phyloP scores from a whole-genome alignment of 2,888 invertebrate genomes.

The Formica aserva region DNA sequence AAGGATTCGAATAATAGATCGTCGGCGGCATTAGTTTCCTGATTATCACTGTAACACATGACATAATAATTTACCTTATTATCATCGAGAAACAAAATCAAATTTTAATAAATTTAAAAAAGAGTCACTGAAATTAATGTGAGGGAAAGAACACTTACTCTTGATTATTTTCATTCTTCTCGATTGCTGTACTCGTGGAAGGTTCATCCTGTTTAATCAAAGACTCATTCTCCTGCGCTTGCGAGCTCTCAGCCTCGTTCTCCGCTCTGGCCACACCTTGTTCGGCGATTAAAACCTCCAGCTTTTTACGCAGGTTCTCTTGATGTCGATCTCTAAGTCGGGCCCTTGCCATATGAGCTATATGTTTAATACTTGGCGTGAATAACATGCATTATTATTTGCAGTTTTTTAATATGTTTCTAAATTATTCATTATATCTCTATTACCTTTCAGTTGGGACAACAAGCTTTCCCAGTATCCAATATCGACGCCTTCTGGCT shows the following conservation, averaged over 20 bases:
- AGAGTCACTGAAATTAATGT: background rate
- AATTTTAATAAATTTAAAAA: background rate
- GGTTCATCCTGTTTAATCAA: constrained; percentile 64
- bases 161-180: constrained; percentile 84
- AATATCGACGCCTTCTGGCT: constrained; percentile 96
- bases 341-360: constrained; percentile 97
- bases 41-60: constrained; percentile 77
- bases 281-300: constrained; percentile 95
- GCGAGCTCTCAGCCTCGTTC: constrained; percentile 78
- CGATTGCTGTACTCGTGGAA: constrained; percentile 61
- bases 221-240: constrained; percentile 68
- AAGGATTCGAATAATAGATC: constrained; percentile 88
- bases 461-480: constrained; percentile 99
- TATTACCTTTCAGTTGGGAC: constrained; percentile 94
- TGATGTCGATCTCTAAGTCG: constrained; percentile 97
- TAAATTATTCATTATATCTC: background rate
- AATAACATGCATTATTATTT: constrained; percentile 28
- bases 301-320: constrained; percentile 94
- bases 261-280: constrained; percentile 88
- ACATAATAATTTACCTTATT: background rate
- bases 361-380: constrained; percentile 44
- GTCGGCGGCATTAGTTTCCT: constrained; percentile 85
- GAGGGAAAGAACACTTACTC: constrained; percentile 72
- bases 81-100: background rate
- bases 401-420: background rate